Conservation (phyloP, 2,113 vertebrate species). For the Pollachius pollachius region DNA sequence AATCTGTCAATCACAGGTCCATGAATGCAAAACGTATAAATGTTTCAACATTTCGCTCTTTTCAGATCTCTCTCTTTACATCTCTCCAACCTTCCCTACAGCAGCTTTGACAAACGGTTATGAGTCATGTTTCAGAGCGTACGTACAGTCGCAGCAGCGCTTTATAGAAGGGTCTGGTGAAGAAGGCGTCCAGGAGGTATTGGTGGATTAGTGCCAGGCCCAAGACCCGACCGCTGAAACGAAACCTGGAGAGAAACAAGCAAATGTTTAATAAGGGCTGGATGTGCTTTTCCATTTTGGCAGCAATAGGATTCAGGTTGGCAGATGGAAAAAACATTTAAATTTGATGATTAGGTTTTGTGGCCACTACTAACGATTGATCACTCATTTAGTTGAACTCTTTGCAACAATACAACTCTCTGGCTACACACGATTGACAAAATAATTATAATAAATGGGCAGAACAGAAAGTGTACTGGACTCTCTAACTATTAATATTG, state of each 20-base stretch:
- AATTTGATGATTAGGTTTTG: too few species aligned
- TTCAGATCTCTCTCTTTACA: not conserved
- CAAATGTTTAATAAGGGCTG: not conserved
- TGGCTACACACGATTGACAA: too few species aligned
- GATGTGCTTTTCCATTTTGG: not conserved
- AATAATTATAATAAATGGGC: too few species aligned
- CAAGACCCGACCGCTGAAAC: constrained; percentile 88
- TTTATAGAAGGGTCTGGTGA: constrained; percentile 90
- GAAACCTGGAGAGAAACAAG: constrained; percentile 74
- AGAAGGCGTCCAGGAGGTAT: constrained; percentile 89
- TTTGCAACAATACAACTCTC: too few species aligned
- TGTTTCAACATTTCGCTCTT: not conserved
- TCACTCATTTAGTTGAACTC: too few species aligned
- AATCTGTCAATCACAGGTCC: too few species aligned
- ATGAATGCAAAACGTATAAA: too few species aligned
- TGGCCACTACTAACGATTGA: too few species aligned
- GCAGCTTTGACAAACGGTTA: not conserved
- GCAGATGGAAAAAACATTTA: not conserved
- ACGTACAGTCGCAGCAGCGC: constrained; percentile 87
- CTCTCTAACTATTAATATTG: too few species aligned
- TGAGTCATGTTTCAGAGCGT: not conserved
- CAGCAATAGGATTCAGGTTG: not conserved
- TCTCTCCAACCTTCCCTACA: not conserved
- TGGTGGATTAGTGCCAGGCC: constrained; percentile 88
- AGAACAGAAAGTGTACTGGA: too few species aligned